Conservation (phyloP, 2,113 vertebrate species). For the Acinonyx jubatus region DNA sequence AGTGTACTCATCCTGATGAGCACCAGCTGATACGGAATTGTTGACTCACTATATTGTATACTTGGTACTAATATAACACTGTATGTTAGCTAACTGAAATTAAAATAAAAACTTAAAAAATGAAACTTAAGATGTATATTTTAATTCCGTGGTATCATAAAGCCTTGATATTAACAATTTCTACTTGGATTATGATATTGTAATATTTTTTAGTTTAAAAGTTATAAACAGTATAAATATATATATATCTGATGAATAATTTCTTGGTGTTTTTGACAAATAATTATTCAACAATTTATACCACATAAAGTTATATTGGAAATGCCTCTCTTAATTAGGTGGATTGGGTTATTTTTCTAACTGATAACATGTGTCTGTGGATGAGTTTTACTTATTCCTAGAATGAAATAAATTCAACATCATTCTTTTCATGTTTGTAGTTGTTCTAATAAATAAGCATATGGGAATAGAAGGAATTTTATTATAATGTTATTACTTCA, state of each 20-base stretch:
- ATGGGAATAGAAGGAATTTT: background rate
- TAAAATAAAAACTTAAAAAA: background rate
- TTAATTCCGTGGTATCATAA: background rate
- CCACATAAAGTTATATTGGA: background rate
- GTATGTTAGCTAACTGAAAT: background rate
- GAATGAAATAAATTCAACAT: background rate
- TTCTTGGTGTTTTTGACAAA: background rate
- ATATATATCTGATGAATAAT: background rate
- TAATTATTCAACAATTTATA: background rate
- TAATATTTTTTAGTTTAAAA: background rate
- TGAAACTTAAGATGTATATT: background rate
- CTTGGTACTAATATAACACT: background rate
- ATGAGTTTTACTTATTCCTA: background rate
- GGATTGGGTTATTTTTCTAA: background rate
- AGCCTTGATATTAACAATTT: background rate
- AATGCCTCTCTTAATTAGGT: background rate
- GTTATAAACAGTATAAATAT: background rate
- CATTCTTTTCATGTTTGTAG: background rate
- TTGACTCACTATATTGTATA: background rate
- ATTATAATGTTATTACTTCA: background rate
- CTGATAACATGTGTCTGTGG: background rate
- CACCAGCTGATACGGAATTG: background rate
- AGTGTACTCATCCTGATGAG: background rate
- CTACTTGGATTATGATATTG: background rate
- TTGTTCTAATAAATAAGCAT: background rate